Evolutionary conservation across 1,140 invertebrate genomes (phyloP).

Genomic region (Oryzaephilus surinamensis): DNA sequence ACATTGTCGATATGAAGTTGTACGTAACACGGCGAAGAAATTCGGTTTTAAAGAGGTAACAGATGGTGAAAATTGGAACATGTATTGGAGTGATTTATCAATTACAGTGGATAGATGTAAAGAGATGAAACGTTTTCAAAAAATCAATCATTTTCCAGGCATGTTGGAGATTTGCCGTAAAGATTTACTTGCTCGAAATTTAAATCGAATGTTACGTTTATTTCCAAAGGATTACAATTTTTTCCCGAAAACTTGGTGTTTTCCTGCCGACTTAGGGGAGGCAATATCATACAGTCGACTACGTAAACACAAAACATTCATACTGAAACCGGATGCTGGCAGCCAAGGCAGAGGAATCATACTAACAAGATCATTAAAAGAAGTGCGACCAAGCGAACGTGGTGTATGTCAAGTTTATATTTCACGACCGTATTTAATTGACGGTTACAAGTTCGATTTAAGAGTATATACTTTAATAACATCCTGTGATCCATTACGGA

Average conservation of each 20-base stretch:
- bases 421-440: slow-evolving; percentile 71
- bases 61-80: slow-evolving; percentile 75
- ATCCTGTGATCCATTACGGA: slow-evolving; percentile 82
- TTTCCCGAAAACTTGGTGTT: slow-evolving; percentile 88
- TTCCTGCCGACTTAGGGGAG: slow-evolving; percentile 71
- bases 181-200: slow-evolving; percentile 71
- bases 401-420: slow-evolving; percentile 78
- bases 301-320: slow-evolving; percentile 68
- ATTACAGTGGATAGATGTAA: slow-evolving; percentile 72
- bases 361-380: slow-evolving; percentile 63
- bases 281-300: slow-evolving; percentile 50
- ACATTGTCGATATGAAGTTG: slow-evolving; percentile 64
- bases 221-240: slow-evolving; percentile 85
- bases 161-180: slow-evolving; percentile 86
- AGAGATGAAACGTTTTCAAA: slow-evolving; percentile 83
- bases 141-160: slow-evolving; percentile 86
- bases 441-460: slow-evolving; percentile 96
- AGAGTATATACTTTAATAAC: slow-evolving; percentile 90
- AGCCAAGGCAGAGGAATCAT: slow-evolving; percentile 81
- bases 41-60: slow-evolving; percentile 70
- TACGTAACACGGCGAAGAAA: slow-evolving; percentile 55
- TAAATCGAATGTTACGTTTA: slow-evolving; percentile 74
- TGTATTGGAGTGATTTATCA: slow-evolving; percentile 80
- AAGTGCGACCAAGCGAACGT: slow-evolving; percentile 64
- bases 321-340: slow-evolving; percentile 79